These are phyloP conservation scores for Eufriesea mexicana DNA, from an alignment of 1,140 invertebrate species.

Conservation along the genomic window DNA sequence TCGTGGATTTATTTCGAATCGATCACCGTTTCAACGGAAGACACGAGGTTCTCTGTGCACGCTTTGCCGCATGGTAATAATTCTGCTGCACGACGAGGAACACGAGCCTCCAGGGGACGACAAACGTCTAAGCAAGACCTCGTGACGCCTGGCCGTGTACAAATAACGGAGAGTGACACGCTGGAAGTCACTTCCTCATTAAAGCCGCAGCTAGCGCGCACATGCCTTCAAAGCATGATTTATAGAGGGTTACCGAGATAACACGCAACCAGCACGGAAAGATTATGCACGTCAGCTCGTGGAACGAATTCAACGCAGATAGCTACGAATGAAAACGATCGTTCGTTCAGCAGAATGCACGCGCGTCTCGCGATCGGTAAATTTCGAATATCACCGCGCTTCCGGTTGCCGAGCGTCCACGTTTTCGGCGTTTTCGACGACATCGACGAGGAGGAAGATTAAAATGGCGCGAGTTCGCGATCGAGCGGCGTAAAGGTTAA, in stretches of 20 bases:
- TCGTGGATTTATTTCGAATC: not conserved
- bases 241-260: conserved; percentile 25
- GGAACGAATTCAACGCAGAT: not conserved
- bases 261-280: conserved; percentile 13
- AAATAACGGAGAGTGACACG: conserved; percentile 45
- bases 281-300: conserved; percentile 11
- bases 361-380: not conserved
- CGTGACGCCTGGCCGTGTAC: conserved; percentile 3
- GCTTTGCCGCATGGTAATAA: not conserved
- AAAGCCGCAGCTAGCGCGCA: conserved; percentile 32
- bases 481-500: not conserved
- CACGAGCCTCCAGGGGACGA: too few relatives aligned
- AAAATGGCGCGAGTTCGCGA: not conserved
- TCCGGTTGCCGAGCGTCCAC: too few relatives aligned
- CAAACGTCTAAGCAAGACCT: not conserved
- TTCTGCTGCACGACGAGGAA: not conserved
- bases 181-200: conserved; percentile 67
- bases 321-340: conserved; percentile 1
- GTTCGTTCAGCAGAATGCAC: not conserved
- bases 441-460: too few relatives aligned
- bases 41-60: too few relatives aligned
- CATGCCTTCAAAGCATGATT: conserved; percentile 45
- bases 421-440: not conserved
- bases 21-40: not conserved
- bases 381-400: not conserved